A percentile compares a stretch with the other conserved stretches of the same genome.
phyloP scores from a whole-genome alignment of 2,888 invertebrate species.

The Nasonia oneida region DNA sequence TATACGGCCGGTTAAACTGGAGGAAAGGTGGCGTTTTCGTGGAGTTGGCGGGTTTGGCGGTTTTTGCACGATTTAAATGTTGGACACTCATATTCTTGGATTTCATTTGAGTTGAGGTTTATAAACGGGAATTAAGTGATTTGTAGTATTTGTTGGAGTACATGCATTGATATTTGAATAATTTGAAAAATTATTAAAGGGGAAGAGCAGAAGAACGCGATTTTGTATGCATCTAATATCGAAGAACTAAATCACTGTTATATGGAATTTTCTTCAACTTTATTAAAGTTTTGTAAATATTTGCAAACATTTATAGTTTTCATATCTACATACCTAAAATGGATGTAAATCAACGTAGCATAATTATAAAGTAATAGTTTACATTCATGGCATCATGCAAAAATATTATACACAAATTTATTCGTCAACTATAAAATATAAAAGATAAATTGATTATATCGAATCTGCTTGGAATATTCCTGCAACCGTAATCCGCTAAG shows the following conservation, averaged over 20 bases:
- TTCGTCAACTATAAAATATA: neutral
- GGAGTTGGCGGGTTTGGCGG: too few relatives aligned
- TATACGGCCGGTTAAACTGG: too few relatives aligned
- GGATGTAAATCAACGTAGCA: constrained; percentile 32
- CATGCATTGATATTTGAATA: too few relatives aligned
- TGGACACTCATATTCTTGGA: too few relatives aligned
- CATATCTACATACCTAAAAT: constrained; percentile 27
- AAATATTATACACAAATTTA: constrained; percentile 24
- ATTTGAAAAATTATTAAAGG: too few relatives aligned
- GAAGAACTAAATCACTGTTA: neutral
- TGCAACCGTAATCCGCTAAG: constrained; percentile 28
- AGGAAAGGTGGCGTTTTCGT: too few relatives aligned
- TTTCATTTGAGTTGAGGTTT: too few relatives aligned
- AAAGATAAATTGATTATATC: neutral
- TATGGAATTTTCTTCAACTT: constrained; percentile 36
- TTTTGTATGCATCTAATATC: too few relatives aligned
- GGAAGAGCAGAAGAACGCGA: too few relatives aligned
- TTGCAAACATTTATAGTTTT: constrained; percentile 35
- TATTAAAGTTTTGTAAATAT: constrained; percentile 51
- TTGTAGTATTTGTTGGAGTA: too few relatives aligned
- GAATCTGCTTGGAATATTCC: constrained; percentile 26
- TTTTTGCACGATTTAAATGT: too few relatives aligned
- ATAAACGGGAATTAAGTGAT: too few relatives aligned
- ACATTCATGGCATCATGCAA: constrained; percentile 41
- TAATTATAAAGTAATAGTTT: constrained; percentile 20